Base-by-base conservation (phyloP, 2,888 invertebrate genomes). In the Drosophila stalkeri region DNA sequence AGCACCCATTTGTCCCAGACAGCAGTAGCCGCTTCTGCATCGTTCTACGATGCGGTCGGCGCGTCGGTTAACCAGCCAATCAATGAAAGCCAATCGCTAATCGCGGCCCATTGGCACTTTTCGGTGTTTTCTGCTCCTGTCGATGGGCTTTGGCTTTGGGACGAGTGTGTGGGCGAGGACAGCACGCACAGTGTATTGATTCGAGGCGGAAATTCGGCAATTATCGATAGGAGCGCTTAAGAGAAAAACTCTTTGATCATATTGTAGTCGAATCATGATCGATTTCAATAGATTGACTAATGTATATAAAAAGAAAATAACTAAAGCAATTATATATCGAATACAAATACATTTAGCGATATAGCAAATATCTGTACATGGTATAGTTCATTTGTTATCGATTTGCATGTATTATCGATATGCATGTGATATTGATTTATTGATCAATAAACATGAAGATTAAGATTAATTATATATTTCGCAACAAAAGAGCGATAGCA, bases 1-100 rank as follows among this genome's bases (percentile, higher is more conserved):
- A 27, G 20, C 31, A 11, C 43, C 72, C 55, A 63, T 71, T 71
- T 56, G 72, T 63, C 56, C 49, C 51, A 72, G 56, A 35, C 70
- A 63, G 63, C 70, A 63, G 72, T 72, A 72, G 65, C 72, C 54
- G 16, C 37, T 37, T 68, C 23, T 52, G 57, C 44, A 44, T 46
- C 71, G 59, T 37, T 65, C 43, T 59, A 46, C 55, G 39, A 41
- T 43, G 20, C 35, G 64, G 35, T 37, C 57, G 63, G 31, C 27
- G 51, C 37, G 20, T 47, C 64, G 64, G 43, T 59, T 64, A 64
- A 52, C 44, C 65, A 54, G 64, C 64, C 51, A 72, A 71, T 71
- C 71, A 70, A 62, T 62, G 47, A 55, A 43, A 62, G 49, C 63
- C 56, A 59, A 60, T 47, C 59, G 52, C 44, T 56, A 54, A 54